These are phyloP conservation scores for Promerops cafer DNA, from an alignment of 2,113 vertebrate genomes.

Conservation along the genomic window DNA sequence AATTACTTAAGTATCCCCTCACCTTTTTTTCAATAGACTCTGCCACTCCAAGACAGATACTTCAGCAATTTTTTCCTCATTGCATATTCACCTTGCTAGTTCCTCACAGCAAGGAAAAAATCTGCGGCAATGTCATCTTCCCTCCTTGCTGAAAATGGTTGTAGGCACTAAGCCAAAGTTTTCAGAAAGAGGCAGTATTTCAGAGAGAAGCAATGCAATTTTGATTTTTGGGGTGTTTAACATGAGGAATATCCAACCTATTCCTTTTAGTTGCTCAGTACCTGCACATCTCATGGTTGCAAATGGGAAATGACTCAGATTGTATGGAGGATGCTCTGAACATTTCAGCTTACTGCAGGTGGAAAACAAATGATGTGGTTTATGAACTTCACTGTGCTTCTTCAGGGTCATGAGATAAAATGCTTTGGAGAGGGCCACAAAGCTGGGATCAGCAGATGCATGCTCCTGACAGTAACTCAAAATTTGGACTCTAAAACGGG, in stretches of 20 bases:
- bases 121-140: slow-evolving; percentile 1
- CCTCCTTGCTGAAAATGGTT: not conserved
- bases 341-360: not conserved
- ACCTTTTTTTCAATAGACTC: not conserved
- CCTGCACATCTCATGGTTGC: not conserved
- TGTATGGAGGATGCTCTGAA: not conserved
- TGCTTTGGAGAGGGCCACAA: not conserved
- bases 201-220: not conserved
- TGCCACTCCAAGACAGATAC: not conserved
- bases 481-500: not conserved
- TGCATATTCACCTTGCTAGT: slow-evolving; percentile 24
- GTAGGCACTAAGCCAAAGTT: slow-evolving; percentile 15
- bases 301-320: not conserved
- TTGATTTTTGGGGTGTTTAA: not conserved
- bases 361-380: not conserved
- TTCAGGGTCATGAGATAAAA: not conserved
- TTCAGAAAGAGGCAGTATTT: not conserved
- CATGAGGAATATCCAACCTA: not conserved
- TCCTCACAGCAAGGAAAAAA: not conserved
- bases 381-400: not conserved
- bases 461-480: not conserved
- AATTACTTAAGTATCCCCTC: not conserved
- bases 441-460: not conserved
- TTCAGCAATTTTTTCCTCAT: not conserved
- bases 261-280: not conserved